Base-by-base conservation (phyloP, 2,113 vertebrate genomes). In the Edolisoma coerulescens region DNA sequence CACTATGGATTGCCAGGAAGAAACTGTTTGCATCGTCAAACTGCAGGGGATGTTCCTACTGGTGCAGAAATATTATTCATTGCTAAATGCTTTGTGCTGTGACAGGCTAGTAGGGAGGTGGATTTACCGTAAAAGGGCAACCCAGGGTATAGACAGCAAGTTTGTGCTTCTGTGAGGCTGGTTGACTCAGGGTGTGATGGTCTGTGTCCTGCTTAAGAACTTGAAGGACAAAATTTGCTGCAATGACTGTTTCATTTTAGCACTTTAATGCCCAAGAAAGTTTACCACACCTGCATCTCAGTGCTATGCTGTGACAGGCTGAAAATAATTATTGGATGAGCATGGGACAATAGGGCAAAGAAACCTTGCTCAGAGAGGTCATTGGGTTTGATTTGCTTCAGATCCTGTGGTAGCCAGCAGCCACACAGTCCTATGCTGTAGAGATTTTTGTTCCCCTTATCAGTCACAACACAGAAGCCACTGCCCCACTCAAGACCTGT, bases 211-310 rank as follows among this genome's bases (percentile, higher is more conserved):
- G 89, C 53, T 80, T 83, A 80, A 88, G 79, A 50, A 88, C 50
- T 45, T 77, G 50, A 94, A 96, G 95, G 95, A 69, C 79, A 77
- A 91, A 88, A 88, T 80, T 83, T 92, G 68, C 92, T 92, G 82
- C 85, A 92, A 56, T 52, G 63, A 37, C 75, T 61, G 14, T 49
- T 85, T 77, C 47, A 5, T 90, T 94, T 84, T 21, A 26, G 28
- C 35, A 59, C 52, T 74, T 91, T 30, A 78, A n/a, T 44, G 81
- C 69, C 19, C 0, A 0, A 77, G 54, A 70, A 89, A 80, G 59
- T 70, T 80, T 81, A 37, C 69, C 84, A 81, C 42, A 59, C 74
- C 73, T 70, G 35, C 3, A 0, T 67, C 53, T 87, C 52, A 16
- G 35, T 59, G 35, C 52, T 81, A 3, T 28, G 47, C 60, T 84